phyloP scores from a whole-genome alignment of 2,797 vertebrate genomes.

The Simalia tracyae region DNA sequence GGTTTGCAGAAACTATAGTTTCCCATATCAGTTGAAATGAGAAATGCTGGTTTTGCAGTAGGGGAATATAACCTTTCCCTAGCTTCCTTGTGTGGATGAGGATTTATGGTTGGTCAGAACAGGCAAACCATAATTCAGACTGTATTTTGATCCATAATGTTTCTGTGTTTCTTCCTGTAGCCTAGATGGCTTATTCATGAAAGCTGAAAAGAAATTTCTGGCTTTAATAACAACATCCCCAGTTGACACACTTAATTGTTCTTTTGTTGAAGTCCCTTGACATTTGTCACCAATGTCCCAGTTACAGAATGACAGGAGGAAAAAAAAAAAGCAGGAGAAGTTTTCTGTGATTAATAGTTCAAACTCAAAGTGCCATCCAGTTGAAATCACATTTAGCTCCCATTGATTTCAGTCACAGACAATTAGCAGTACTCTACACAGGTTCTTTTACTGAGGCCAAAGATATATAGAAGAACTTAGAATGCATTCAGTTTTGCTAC shows the following conservation, averaged over 20 bases:
- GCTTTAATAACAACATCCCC: not conserved
- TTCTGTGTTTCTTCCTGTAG: not conserved
- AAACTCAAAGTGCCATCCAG: not conserved
- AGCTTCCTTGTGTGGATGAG: not conserved
- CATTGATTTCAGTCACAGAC: not conserved
- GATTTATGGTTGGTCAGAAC: not conserved
- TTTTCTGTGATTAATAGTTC: not conserved
- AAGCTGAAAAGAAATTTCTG: not conserved
- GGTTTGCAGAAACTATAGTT: not conserved
- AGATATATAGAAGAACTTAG: not conserved
- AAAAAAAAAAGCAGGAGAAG: not conserved
- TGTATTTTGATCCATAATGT: not conserved
- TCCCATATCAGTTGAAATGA: not conserved
- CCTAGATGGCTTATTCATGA: not conserved
- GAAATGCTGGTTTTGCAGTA: not conserved
- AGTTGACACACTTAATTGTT: not conserved
- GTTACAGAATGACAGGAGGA: not conserved
- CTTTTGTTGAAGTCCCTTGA: not conserved
- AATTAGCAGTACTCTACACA: not conserved
- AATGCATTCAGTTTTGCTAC: not conserved
- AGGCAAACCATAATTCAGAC: not conserved
- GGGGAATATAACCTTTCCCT: not conserved
- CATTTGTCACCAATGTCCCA: not conserved
- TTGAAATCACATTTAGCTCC: not conserved
- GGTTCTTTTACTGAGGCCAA: not conserved